Evolutionary conservation across 1,140 invertebrate species (phyloP).

Genomic region (Drosophila azteca): DNA sequence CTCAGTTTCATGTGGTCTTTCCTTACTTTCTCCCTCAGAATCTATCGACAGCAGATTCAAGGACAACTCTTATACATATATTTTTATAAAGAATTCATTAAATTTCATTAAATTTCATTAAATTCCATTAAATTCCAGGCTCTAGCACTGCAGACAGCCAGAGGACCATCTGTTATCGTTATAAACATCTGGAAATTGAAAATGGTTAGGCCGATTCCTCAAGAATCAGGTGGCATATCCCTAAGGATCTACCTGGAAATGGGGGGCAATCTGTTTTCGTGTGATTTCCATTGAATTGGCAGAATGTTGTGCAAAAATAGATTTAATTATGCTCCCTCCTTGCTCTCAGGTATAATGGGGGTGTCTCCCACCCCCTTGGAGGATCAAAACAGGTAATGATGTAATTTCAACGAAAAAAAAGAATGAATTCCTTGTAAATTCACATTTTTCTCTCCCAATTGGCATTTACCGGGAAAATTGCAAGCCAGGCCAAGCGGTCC

Average conservation of each 20-base stretch:
- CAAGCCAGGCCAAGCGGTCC: constrained; percentile 51
- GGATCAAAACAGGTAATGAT: constrained; percentile 2
- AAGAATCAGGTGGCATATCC: too few species aligned
- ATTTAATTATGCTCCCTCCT: constrained; percentile 14
- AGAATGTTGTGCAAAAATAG: not conserved
- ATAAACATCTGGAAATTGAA: too few species aligned
- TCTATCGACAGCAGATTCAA: not conserved
- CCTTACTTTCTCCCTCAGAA: not conserved
- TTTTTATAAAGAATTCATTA: too few species aligned
- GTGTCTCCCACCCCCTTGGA: not conserved
- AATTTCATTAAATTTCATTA: too few species aligned
- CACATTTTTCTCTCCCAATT: constrained; percentile 17
- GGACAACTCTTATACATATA: not conserved
- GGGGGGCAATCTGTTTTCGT: too few species aligned
- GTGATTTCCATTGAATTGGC: not conserved
- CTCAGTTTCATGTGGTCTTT: not conserved
- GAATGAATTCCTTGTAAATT: constrained; percentile 17
- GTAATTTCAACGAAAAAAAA: constrained; percentile 2
- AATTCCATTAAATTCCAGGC: too few species aligned
- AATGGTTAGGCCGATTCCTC: too few species aligned
- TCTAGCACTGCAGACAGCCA: too few species aligned
- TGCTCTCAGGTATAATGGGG: not conserved
- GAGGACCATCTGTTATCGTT: too few species aligned
- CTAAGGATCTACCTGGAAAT: too few species aligned
- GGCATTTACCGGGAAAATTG: constrained; percentile 51